Evolutionary conservation across 1,140 invertebrate genomes (phyloP), one percentile per base, ranked within the genome.

Genomic region (Cotesia chilonis): DNA sequence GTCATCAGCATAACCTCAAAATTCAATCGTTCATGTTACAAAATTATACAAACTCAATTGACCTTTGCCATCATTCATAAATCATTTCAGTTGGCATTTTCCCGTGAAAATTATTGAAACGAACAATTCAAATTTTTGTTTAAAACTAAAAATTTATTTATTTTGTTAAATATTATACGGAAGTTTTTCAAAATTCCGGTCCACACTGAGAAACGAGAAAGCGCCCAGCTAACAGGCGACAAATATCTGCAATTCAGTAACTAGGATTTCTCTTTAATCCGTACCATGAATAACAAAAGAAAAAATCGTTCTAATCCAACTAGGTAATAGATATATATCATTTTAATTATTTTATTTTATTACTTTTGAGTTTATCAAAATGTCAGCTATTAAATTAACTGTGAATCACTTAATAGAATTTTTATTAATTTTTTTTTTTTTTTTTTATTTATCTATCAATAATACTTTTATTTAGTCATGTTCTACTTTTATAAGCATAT

Each of bases 111-210:
- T 14, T 63, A 38, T 63, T 63, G 41, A 6, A 57, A 1, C n/a
- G 57, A 57, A 35, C 20, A 20, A 9, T 38, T 60, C 38, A 3
- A 60, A 59, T 17, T 70, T 35, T 38, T 41, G 14, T 63, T 47
- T 37, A 12, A 41, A 57, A 5, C 17, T 41, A 41, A n/a, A 54
- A 57, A 51, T 17, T 59, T 61, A 61, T 70, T 70, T 52, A n/a
- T 72, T 55, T 28, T 67, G 6, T 59, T 71, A 52, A 28, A 10
- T 38, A 38, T 51, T 65, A 28, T 68, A 75, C 75, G 77, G 77
- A 87, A 88, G 87, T 78, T 87, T 81, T 80, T 83, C 88, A 89
- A 89, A 89, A 89, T 89, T 89, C 88, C 88, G 87, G 88, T 89
- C 88, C 87, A 88, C 80, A 88, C 88, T 83, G 88, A 80, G 81